These are phyloP conservation scores for Bathynomus jamesi DNA, from an alignment of 1,140 invertebrate genomes.

Conservation along the genomic window DNA sequence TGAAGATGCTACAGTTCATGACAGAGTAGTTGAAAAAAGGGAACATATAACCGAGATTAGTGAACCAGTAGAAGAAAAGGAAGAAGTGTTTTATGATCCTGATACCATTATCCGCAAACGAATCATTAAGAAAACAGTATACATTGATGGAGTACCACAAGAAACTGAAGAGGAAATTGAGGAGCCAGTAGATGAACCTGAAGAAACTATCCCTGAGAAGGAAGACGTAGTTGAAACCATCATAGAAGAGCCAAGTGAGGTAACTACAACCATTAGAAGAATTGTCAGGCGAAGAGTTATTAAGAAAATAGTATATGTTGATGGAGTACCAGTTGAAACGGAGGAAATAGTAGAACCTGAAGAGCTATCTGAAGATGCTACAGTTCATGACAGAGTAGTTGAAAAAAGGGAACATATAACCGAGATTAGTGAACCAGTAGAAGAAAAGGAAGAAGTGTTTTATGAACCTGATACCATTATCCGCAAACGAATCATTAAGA, in stretches of 20 bases:
- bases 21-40: no score
- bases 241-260: not conserved
- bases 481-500: slow-evolving; percentile 12
- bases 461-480: slow-evolving; percentile 17
- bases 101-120: slow-evolving; percentile 8
- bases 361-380: slow-evolving; percentile 44
- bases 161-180: slow-evolving; percentile 21
- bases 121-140: slow-evolving; percentile 16
- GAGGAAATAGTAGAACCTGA: slow-evolving; percentile 52
- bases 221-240: slow-evolving; percentile 12
- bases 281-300: slow-evolving; percentile 9
- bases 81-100: slow-evolving; percentile 7
- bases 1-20: no score
- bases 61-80: not conserved
- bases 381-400: no score
- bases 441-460: not conserved
- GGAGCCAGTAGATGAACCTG: slow-evolving; percentile 12
- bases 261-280: not conserved
- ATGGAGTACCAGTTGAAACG: slow-evolving; percentile 14
- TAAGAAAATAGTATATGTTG: not conserved
- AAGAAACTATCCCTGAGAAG: no score
- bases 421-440: not conserved
- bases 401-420: no score
- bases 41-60: not conserved
- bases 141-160: slow-evolving; percentile 16